Evolutionary conservation across 1,140 invertebrate species (phyloP).

Genomic region (Neodiprion pinetum): DNA sequence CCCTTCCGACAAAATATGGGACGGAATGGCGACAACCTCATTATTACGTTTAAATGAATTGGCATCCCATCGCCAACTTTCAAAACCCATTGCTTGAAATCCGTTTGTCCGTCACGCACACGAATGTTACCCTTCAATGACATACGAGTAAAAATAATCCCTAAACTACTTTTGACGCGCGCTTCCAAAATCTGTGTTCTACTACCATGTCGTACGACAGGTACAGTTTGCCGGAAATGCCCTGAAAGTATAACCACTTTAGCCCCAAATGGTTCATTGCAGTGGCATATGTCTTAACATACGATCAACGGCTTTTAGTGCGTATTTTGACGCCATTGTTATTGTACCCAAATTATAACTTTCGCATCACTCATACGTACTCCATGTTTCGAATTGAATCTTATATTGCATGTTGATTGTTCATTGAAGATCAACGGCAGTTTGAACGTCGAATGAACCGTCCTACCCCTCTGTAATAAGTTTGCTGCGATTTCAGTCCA

Average conservation of each 20-base stretch:
- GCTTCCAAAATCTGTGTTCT: constrained; percentile 17
- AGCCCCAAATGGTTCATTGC: constrained; percentile 24
- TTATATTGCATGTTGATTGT: constrained; percentile 25
- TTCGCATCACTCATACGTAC: constrained; percentile 12
- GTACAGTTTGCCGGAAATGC: constrained; percentile 24
- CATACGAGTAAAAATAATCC: constrained; percentile 3
- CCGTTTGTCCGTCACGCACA: background rate
- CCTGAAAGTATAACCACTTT: constrained; percentile 22
- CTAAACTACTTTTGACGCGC: constrained; percentile 21
- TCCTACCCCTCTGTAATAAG: constrained; percentile 38
- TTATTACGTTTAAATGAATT: background rate
- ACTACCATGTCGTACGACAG: constrained; percentile 19
- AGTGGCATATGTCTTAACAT: constrained; percentile 22
- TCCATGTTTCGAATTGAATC: constrained; percentile 16
- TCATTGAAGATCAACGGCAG: constrained; percentile 31
- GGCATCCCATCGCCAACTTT: constrained; percentile 17
- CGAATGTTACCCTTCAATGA: constrained; percentile 8
- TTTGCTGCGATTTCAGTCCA: constrained; percentile 42
- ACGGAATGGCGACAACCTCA: constrained; percentile 7
- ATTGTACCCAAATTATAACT: constrained; percentile 27
- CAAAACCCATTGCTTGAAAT: constrained; percentile 24
- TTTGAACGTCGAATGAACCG: constrained; percentile 40
- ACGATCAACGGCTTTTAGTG: constrained; percentile 18
- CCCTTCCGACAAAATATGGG: background rate
- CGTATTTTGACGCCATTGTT: constrained; percentile 23